phyloP scores from a whole-genome alignment of 37 sponge, comb jelly and placozoan species.

The Eunapius fragilis region DNA sequence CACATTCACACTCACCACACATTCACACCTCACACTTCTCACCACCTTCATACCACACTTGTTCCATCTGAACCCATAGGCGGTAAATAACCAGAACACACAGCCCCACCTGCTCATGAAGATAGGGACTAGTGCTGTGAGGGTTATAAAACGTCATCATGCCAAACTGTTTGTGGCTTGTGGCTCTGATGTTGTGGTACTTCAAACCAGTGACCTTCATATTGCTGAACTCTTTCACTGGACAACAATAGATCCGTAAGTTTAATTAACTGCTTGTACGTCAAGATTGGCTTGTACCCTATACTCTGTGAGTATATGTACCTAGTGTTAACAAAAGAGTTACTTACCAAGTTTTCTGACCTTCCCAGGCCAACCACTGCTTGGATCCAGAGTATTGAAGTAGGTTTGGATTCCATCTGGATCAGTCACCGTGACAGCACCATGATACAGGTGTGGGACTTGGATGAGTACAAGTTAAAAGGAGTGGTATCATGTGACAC shows the following conservation, averaged over 20 bases:
- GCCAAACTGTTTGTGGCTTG: conserved; percentile 23
- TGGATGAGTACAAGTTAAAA: conserved; percentile 42
- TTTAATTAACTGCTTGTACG: no score
- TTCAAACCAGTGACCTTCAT: conserved; percentile 7
- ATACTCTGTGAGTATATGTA: no score
- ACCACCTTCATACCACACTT: background rate
- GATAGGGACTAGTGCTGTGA: conserved; percentile 40
- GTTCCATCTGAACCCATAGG: background rate
- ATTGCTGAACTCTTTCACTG: background rate
- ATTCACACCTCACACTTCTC: background rate
- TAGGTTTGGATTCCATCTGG: conserved; percentile 56
- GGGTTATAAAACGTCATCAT: conserved; percentile 35
- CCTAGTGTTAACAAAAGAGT: no score
- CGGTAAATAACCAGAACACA: background rate
- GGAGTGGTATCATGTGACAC: conserved; percentile 44
- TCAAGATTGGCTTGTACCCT: no score
- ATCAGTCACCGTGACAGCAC: conserved; percentile 47
- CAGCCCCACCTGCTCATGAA: background rate
- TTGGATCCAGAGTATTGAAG: conserved; percentile 42
- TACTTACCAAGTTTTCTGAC: background rate
- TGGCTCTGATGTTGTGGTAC: conserved; percentile 39
- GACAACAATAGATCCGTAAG: background rate
- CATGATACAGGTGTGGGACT: conserved; percentile 66
- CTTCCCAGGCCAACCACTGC: background rate
- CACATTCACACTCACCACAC: background rate